A percentile compares a stretch with the other conserved stretches of the same genome.
Conservation (phyloP, 2,888 invertebrate species). For the Muscina levida region DNA sequence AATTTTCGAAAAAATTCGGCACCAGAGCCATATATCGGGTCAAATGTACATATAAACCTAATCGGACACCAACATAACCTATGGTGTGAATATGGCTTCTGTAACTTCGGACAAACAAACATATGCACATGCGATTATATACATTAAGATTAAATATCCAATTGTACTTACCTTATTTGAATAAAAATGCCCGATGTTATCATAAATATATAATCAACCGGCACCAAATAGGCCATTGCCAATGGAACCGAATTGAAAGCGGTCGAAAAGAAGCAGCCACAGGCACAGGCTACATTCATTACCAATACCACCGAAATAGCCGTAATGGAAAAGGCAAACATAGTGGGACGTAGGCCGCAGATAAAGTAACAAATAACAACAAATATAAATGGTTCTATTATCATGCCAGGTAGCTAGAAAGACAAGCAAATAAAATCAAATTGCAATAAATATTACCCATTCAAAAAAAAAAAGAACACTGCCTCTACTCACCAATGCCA, state of each 20-base stretch:
- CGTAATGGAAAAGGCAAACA: slow-evolving; percentile 86
- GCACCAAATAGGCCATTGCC: slow-evolving; percentile 91
- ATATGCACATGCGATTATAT: too few species aligned
- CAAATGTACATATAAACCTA: too few species aligned
- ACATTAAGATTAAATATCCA: too few species aligned
- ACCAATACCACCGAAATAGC: slow-evolving; percentile 87
- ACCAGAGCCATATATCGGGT: too few species aligned
- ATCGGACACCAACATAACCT: too few species aligned
- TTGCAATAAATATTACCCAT: neutral
- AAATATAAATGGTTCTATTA: slow-evolving; percentile 91
- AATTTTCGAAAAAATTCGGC: too few species aligned
- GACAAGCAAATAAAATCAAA: neutral
- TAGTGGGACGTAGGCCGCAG: slow-evolving; percentile 86
- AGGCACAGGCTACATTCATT: slow-evolving; percentile 92
- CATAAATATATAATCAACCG: slow-evolving; percentile 92
- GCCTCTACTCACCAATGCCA: slow-evolving; percentile 87
- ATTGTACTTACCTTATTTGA: slow-evolving; percentile 85
- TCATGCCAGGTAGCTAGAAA: slow-evolving; percentile 89
- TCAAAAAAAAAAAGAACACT: too few species aligned
- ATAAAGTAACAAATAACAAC: slow-evolving; percentile 92
- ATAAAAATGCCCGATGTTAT: slow-evolving; percentile 92
- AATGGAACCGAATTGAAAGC: slow-evolving; percentile 89
- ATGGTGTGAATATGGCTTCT: too few species aligned
- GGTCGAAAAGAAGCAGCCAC: slow-evolving; percentile 93
- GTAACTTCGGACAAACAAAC: too few species aligned